phyloP scores from a whole-genome alignment of 1,140 invertebrate species.

The Drosophila lini region DNA sequence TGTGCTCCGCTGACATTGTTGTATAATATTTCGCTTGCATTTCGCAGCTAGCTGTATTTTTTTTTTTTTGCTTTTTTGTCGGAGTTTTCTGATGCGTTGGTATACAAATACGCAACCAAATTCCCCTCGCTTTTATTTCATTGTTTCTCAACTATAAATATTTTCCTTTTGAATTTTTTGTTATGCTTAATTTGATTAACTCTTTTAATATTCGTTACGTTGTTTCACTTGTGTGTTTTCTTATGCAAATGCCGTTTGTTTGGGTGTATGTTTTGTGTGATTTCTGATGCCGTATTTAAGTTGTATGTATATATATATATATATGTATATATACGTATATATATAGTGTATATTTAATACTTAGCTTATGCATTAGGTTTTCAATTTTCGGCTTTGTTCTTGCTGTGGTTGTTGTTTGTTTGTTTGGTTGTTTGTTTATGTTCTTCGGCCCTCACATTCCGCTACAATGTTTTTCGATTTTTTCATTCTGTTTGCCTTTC shows the following conservation, averaged over 20 bases:
- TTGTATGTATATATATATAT: slow-evolving; percentile 46
- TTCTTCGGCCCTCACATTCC: slow-evolving; percentile 50
- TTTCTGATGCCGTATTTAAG: slow-evolving; percentile 55
- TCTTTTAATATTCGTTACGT: slow-evolving; percentile 79
- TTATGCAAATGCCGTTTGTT: slow-evolving; percentile 59
- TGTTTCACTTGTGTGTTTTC: slow-evolving; percentile 68
- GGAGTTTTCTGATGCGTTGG: slow-evolving; percentile 64
- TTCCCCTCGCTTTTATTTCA: slow-evolving; percentile 33
- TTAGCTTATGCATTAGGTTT: slow-evolving; percentile 72
- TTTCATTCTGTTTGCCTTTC: slow-evolving; percentile 56
- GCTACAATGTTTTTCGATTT: slow-evolving; percentile 56
- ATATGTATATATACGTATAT: slow-evolving; percentile 22
- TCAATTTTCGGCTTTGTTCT: slow-evolving; percentile 48
- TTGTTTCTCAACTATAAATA: slow-evolving; percentile 74
- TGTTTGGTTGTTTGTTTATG: slow-evolving; percentile 46
- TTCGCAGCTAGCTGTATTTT: slow-evolving; percentile 27
- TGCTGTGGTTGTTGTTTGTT: slow-evolving; percentile 35
- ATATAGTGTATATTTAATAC: slow-evolving; percentile 71
- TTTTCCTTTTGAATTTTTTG: slow-evolving; percentile 57
- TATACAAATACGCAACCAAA: slow-evolving; percentile 76
- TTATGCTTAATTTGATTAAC: slow-evolving; percentile 77
- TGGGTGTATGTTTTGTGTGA: slow-evolving; percentile 46
- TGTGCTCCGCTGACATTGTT: slow-evolving; percentile 54
- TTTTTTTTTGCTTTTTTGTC: slow-evolving; percentile 6
- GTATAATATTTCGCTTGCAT: slow-evolving; percentile 71